Conservation (phyloP, 2,888 invertebrate species). For the Chymomyza amoena region DNA sequence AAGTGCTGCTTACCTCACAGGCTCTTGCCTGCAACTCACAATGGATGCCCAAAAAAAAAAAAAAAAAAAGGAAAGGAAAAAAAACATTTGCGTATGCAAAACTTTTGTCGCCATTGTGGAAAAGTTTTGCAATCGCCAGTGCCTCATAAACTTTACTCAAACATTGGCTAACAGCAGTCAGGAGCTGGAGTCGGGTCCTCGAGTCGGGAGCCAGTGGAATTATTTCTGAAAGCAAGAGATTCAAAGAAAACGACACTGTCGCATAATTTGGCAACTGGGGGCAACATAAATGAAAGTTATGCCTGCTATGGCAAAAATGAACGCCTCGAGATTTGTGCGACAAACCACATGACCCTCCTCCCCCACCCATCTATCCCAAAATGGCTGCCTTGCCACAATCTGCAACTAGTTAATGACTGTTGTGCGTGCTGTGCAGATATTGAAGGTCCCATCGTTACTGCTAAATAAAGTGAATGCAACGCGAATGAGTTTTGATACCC, state of each 20-base stretch:
- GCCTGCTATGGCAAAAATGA: conserved; percentile 40
- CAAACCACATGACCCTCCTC: not conserved
- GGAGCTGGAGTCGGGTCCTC: not conserved
- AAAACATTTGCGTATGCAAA: conserved; percentile 36
- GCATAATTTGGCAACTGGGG: not conserved
- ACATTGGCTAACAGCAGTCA: conserved; percentile 12
- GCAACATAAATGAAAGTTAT: conserved; percentile 5
- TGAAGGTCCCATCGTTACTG: not conserved
- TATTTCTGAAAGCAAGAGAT: not conserved
- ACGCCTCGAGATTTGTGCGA: conserved; percentile 55
- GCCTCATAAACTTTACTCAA: conserved; percentile 63
- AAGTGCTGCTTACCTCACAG: not conserved
- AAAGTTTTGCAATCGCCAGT: conserved; percentile 72
- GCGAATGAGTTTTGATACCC: not conserved
- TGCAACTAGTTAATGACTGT: not conserved
- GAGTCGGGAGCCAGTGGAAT: not conserved
- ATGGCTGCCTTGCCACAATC: not conserved
- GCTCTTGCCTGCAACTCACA: not conserved
- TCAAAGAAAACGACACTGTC: not conserved
- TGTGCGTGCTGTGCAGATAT: not conserved
- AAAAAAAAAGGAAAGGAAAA: not conserved
- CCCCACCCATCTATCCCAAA: not conserved
- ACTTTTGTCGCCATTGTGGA: conserved; percentile 69
- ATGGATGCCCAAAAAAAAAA: not conserved
- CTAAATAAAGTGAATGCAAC: not conserved